phyloP scores from a whole-genome alignment of 2,113 vertebrate genomes.

The Phrynosoma blainvillii region DNA sequence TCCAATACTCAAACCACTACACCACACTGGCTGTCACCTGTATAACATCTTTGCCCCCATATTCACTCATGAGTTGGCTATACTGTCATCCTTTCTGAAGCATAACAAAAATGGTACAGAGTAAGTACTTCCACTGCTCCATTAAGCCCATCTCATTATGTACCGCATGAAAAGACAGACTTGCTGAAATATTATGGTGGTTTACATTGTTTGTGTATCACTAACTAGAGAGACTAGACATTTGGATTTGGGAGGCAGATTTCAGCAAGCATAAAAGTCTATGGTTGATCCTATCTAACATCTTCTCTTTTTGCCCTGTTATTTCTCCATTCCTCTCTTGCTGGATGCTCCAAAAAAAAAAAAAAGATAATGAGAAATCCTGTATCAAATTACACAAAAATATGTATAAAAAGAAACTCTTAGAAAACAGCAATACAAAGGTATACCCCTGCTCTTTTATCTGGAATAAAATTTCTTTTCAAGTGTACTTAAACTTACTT shows the following conservation, averaged over 20 bases:
- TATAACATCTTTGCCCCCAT: neutral
- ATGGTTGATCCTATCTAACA: neutral
- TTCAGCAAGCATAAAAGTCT: neutral
- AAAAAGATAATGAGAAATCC: neutral
- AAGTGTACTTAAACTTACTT: neutral
- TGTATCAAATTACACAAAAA: neutral
- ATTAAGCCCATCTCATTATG: neutral
- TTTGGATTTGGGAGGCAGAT: neutral
- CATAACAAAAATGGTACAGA: neutral
- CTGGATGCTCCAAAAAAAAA: neutral
- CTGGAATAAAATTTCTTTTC: neutral
- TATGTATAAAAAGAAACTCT: neutral
- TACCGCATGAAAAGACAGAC: neutral
- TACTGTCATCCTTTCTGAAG: neutral
- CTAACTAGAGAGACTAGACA: neutral
- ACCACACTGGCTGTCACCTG: too few relatives aligned
- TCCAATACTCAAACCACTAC: too few relatives aligned
- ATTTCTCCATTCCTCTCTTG: neutral
- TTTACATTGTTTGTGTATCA: neutral
- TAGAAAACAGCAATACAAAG: neutral
- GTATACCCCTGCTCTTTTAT: conserved; percentile 1
- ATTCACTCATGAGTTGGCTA: neutral
- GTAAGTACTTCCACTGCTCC: neutral
- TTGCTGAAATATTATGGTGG: neutral
- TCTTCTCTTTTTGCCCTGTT: neutral